These are phyloP conservation scores for Eulithis testata DNA, from an alignment of 2,888 invertebrate species.

Conservation along the genomic window DNA sequence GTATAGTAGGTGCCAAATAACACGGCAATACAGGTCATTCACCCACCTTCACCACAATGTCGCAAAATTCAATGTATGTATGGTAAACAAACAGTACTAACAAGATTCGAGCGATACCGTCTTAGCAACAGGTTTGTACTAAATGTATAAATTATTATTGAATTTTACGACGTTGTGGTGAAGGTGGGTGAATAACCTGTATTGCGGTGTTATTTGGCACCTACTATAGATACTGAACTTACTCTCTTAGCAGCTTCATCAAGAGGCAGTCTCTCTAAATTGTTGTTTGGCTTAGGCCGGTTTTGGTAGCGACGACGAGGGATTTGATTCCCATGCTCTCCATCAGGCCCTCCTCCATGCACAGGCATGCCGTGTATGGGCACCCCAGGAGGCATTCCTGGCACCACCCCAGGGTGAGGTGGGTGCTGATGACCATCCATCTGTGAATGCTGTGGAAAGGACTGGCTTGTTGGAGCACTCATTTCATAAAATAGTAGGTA, in stretches of 20 bases:
- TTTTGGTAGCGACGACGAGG: slow-evolving; percentile 76
- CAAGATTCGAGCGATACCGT: too few species aligned
- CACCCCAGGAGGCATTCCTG: slow-evolving; percentile 53
- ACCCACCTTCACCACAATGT: too few species aligned
- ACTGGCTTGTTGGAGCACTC: not conserved
- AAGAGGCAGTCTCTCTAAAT: slow-evolving; percentile 85
- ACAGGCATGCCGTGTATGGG: slow-evolving; percentile 70
- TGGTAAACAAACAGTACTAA: too few species aligned
- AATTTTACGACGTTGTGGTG: too few species aligned
- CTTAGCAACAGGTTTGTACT: too few species aligned
- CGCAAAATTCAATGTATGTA: too few species aligned
- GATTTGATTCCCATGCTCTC: slow-evolving; percentile 69
- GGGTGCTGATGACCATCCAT: slow-evolving; percentile 77
- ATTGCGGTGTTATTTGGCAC: too few species aligned
- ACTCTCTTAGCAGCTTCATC: slow-evolving; percentile 89
- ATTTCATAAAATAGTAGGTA: not conserved
- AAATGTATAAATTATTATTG: too few species aligned
- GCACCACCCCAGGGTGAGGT: slow-evolving; percentile 51
- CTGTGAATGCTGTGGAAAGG: slow-evolving; percentile 45
- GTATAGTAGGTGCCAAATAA: too few species aligned
- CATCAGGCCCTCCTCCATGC: slow-evolving; percentile 74
- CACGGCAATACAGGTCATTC: too few species aligned
- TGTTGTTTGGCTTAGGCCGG: slow-evolving; percentile 72
- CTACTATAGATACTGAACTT: slow-evolving; percentile 7
- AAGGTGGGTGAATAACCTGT: too few species aligned